These are phyloP conservation scores for Pangasius larnaudii DNA, from an alignment of 2,797 vertebrate genomes.

Conservation along the genomic window DNA sequence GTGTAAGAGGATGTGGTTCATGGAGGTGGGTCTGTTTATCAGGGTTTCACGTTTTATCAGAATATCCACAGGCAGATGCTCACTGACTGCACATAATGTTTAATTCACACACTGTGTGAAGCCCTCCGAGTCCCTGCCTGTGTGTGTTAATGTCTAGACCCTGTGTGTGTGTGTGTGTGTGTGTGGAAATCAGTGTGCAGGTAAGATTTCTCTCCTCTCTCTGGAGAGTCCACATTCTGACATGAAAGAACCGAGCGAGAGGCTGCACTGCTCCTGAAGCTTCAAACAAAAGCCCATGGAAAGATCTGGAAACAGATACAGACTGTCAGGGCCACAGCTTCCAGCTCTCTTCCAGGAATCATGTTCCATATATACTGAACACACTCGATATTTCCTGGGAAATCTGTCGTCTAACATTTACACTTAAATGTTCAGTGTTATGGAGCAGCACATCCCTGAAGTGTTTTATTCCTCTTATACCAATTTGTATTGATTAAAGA, in stretches of 20 bases:
- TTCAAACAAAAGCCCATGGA: conserved; percentile 37
- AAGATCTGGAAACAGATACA: conserved; percentile 1
- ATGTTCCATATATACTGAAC: background rate
- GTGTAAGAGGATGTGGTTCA: background rate
- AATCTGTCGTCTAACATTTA: background rate
- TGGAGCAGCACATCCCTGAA: background rate
- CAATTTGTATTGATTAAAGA: background rate
- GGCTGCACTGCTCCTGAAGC: conserved; percentile 10
- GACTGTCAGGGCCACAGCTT: background rate
- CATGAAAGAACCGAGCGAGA: conserved; percentile 31
- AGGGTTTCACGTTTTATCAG: background rate
- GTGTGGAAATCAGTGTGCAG: conserved; percentile 5
- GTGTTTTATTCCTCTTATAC: background rate
- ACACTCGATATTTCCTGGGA: background rate
- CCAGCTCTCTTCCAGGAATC: too few species aligned
- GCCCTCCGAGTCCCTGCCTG: conserved; percentile 22
- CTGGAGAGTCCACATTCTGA: conserved; percentile 57
- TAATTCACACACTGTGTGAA: conserved; percentile 35
- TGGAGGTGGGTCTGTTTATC: background rate
- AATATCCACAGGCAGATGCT: conserved; percentile 19
- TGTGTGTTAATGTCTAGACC: conserved; percentile 1
- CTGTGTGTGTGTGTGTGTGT: background rate
- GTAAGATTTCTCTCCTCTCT: conserved; percentile 21
- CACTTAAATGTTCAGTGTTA: too few species aligned
- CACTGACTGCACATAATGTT: conserved; percentile 28